phyloP scores from a whole-genome alignment of 2,888 invertebrate genomes.

The Rutpela maculata region DNA sequence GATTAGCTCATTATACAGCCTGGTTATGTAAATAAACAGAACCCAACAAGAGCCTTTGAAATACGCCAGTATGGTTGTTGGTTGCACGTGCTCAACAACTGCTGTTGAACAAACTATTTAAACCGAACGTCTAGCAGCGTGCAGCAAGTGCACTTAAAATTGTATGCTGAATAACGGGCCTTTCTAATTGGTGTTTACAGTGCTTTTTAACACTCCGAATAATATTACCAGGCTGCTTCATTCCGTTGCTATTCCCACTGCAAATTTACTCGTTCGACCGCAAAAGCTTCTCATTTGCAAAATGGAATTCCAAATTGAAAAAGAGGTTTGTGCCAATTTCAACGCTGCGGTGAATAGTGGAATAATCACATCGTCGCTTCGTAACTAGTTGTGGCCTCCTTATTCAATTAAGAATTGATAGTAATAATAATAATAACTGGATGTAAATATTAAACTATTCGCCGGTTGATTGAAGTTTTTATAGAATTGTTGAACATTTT shows the following conservation, averaged over 20 bases:
- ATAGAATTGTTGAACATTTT: no score
- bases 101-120: slow-evolving; percentile 33
- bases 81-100: slow-evolving; percentile 14
- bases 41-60: slow-evolving; percentile 7
- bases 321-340: neutral
- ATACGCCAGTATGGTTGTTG: slow-evolving; percentile 6
- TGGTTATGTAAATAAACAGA: neutral
- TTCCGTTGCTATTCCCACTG: neutral
- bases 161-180: slow-evolving; percentile 25
- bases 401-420: no score
- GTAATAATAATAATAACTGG: no score
- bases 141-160: slow-evolving; percentile 33
- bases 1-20: neutral
- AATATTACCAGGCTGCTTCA: slow-evolving; percentile 17
- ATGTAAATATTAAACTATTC: no score
- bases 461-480: no score
- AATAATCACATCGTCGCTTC: neutral
- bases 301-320: neutral
- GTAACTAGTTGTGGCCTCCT: neutral
- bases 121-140: neutral
- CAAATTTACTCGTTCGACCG: slow-evolving; percentile 18
- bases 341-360: no score
- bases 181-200: slow-evolving; percentile 35
- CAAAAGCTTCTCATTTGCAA: neutral
- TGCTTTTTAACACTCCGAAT: slow-evolving; percentile 42